Conservation (phyloP, 2,797 vertebrate species). For the Amniataba percoides region DNA sequence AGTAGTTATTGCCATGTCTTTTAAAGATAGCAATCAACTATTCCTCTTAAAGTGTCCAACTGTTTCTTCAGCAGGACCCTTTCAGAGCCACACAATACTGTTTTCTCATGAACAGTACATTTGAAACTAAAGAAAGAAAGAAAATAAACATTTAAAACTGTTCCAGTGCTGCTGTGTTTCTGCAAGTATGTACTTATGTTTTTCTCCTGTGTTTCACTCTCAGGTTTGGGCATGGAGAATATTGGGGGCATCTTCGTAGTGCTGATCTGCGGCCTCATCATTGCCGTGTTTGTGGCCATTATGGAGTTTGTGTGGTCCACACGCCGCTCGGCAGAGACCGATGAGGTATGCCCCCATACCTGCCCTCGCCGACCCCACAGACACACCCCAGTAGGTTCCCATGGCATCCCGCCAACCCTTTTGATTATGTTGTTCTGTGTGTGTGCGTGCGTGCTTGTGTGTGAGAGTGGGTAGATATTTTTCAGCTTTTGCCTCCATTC, state of each 20-base stretch:
- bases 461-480: slow-evolving; percentile 39
- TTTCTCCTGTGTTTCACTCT: slow-evolving; percentile 17
- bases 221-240: slow-evolving; percentile 96
- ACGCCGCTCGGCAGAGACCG: slow-evolving; percentile 91
- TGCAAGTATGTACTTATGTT: neutral
- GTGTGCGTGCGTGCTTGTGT: slow-evolving; percentile 44
- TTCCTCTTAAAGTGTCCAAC: neutral
- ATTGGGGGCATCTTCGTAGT: slow-evolving; percentile 96
- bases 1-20: neutral
- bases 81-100: neutral
- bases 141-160: neutral
- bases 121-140: neutral
- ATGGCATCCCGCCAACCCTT: slow-evolving; percentile 79
- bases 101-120: neutral
- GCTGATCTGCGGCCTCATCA: slow-evolving; percentile 94
- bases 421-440: slow-evolving; percentile 67
- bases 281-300: slow-evolving; percentile 94
- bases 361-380: slow-evolving; percentile 83
- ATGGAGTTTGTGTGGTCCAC: slow-evolving; percentile 97
- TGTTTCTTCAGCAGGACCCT: neutral
- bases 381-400: slow-evolving; percentile 88
- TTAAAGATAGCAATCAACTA: neutral
- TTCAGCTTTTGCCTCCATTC: slow-evolving; percentile 64
- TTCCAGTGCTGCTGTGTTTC: neutral
- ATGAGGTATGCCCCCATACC: slow-evolving; percentile 91